Percentiles rank a stretch among this genome's conserved stretches.
Evolutionary conservation across 2,113 vertebrate species (phyloP).

Genomic region (Otis tarda): DNA sequence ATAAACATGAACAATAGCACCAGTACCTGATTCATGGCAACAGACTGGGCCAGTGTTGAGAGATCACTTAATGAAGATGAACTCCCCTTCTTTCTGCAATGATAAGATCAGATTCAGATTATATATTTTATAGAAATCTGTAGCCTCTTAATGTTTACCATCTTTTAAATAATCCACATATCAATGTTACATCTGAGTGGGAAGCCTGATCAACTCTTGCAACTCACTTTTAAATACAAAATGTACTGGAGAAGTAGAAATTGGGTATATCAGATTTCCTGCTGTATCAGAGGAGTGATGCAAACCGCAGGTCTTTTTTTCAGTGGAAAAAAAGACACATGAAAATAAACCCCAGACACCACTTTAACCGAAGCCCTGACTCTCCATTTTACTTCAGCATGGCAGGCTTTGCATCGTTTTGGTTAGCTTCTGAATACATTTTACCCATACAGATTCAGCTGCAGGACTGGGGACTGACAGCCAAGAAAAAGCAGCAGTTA

Average conservation of each 20-base stretch:
- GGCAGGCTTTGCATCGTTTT: not conserved
- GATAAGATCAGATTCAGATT: not conserved
- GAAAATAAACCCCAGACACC: not conserved
- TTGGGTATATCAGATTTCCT: not conserved
- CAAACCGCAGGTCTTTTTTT: not conserved
- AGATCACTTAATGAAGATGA: conserved; percentile 69
- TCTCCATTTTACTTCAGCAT: not conserved
- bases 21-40: conserved; percentile 65
- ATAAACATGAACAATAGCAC: not conserved
- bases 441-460: not conserved
- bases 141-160: not conserved
- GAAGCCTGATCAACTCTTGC: not conserved
- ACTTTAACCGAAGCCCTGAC: not conserved
- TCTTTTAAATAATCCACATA: not conserved
- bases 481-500: not conserved
- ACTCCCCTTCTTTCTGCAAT: conserved; percentile 62
- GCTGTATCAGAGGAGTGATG: not conserved
- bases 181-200: not conserved
- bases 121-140: not conserved
- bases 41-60: conserved; percentile 9
- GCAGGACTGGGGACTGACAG: not conserved
- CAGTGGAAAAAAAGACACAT: not conserved
- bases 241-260: not conserved
- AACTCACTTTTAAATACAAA: not conserved
- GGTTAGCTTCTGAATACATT: not conserved